Evolutionary conservation across 1,140 invertebrate genomes (phyloP).

Genomic region (Panulirus ornatus): DNA sequence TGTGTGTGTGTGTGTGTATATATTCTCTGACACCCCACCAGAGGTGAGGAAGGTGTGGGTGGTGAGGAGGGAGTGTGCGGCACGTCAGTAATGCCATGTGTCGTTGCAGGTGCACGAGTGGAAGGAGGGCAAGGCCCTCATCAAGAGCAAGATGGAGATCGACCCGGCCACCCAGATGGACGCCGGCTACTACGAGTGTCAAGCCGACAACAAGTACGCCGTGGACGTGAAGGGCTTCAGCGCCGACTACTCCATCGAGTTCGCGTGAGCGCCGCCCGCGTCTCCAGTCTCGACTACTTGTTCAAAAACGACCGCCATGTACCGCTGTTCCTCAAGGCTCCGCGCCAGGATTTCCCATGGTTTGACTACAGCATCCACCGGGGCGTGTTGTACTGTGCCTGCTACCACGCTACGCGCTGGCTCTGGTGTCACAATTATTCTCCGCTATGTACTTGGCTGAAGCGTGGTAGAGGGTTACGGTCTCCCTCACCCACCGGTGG

Average conservation of each 20-base stretch:
- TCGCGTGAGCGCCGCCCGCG: slow-evolving; percentile 35
- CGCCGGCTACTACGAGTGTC: slow-evolving; percentile 68
- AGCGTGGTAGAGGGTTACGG: background rate
- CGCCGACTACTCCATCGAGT: slow-evolving; percentile 55
- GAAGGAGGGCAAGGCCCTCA: slow-evolving; percentile 36
- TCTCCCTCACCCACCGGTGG: too few species aligned
- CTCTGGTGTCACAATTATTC: background rate
- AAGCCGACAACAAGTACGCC: slow-evolving; percentile 67
- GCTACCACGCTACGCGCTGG: background rate
- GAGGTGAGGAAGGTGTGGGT: too few species aligned
- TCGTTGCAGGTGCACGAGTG: slow-evolving; percentile 57
- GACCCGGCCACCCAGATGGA: slow-evolving; percentile 67
- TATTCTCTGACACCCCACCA: too few species aligned
- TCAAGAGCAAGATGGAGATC: slow-evolving; percentile 69
- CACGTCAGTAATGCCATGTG: background rate
- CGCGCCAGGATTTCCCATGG: background rate
- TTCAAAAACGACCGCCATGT: background rate
- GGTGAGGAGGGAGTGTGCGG: too few species aligned
- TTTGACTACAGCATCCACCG: background rate
- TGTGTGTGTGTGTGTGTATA: too few species aligned
- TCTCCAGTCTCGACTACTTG: background rate
- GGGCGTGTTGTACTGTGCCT: background rate
- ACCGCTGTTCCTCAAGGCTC: background rate
- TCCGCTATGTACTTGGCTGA: background rate
- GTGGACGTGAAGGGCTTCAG: slow-evolving; percentile 66